phyloP scores from a whole-genome alignment of 2,113 vertebrate species.

The Apteryx mantelli region DNA sequence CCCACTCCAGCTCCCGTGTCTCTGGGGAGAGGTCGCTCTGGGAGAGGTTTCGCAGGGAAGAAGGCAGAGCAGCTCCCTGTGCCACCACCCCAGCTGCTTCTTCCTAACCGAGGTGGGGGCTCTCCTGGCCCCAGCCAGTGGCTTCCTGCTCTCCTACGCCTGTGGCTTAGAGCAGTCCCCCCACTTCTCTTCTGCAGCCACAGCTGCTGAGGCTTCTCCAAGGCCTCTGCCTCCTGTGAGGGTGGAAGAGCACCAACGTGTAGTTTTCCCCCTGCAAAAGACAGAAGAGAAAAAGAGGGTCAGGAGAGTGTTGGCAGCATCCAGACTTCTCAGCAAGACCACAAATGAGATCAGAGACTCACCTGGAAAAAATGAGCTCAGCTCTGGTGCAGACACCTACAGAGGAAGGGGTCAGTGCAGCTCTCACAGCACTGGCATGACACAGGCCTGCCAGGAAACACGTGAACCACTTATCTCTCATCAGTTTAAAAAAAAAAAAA shows the following conservation, averaged over 20 bases:
- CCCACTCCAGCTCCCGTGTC: fast-evolving
- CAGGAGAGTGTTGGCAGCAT: neutral
- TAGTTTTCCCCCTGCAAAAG: neutral
- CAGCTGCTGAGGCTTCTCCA: neutral
- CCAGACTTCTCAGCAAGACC: neutral
- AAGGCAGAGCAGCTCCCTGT: neutral
- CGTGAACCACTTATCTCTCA: neutral
- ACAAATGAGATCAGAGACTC: neutral
- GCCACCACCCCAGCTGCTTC: neutral
- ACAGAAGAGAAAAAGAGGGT: neutral
- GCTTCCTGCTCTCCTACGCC: neutral
- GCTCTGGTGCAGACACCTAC: neutral
- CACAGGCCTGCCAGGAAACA: conserved; percentile 9
- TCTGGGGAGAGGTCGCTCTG: neutral
- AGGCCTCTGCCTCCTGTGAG: neutral
- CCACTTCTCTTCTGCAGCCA: neutral
- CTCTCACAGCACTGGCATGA: neutral
- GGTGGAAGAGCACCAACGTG: neutral
- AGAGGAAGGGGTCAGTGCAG: neutral
- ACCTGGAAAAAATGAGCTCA: neutral
- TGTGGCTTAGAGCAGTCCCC: neutral
- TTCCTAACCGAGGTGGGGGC: neutral
- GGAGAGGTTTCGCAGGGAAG: neutral
- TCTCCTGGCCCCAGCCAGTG: neutral
- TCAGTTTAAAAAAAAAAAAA: neutral